Evolutionary conservation across 2,113 vertebrate species (phyloP), one percentile per base, ranked within the genome.

Genomic region (Chionis minor): DNA sequence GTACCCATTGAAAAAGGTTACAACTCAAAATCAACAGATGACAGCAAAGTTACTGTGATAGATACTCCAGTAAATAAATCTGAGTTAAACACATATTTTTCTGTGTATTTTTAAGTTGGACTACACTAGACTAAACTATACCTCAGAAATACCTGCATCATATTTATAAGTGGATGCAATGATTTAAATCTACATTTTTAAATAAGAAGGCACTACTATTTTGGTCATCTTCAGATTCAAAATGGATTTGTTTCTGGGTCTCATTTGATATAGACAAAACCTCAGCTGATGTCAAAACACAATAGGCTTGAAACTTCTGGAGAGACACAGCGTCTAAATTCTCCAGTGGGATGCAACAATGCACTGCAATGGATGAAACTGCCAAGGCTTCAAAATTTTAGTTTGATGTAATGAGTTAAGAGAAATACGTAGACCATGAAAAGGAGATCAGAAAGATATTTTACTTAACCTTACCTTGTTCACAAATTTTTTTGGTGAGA

Each of bases 401-500:
- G 10, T 21, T 47, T 62, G 32, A 74, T 40, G 51, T 49, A 45
- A 52, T 4, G 20, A n/a, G 2, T 49, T 44, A 66, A 35, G 23
- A 82, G 47, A 84, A 94, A 47, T 27, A 55, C 2, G 5, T 19
- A 56, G 52, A 86, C n/a, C 9, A 30, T 0, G 1, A 14, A 4
- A 42, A 79, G 59, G 26, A 58, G 6, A 5, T 35, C n/a, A 65
- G 54, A 77, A 81, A 77, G 20, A 49, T 6, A 4, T 38, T 86
- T 79, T 51, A n/a, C 3, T 90, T 88, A 38, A 63, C 30, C 97
- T 96, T 98, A 99, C 99, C 99, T 99, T 98, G 99, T 96, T 99
- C 99, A 98, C 99, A 99, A 93, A 99, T 98, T 95, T 98, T 98
- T 98, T 99, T 99, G 24, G 99, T 99, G 91, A 99, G 99, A 59